Base-by-base conservation (phyloP, 2,797 vertebrate species). In the Lepilemur septentrionalis region DNA sequence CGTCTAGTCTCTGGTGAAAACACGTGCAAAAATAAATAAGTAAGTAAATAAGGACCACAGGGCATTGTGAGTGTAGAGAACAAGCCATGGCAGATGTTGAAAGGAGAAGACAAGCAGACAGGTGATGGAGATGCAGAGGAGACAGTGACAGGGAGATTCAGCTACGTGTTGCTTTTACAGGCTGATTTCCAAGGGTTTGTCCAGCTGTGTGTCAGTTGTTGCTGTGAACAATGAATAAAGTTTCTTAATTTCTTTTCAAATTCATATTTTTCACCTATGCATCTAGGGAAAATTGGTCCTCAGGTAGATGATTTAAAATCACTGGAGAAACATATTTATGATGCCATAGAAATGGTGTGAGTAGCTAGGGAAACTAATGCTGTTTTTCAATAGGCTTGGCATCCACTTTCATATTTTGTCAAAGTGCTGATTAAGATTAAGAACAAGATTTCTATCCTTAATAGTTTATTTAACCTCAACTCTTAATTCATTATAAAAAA, bases 381-480 rank as follows among this genome's bases (percentile, higher is more conserved):
- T 72, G 5, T n/a, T 90, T 91, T 93, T 61, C 18, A 43, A 83
- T 69, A 35, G 14, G 9, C 30, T 80, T 89, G 25, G 87, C 30
- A 41, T 63, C 48, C 13, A 8, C 38, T 78, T 95, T 75, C 63
- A 32, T 90, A 94, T 73, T 90, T 94, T 94, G 12, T 41, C 70
- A 32, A 92, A 94, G 63, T n/a, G 70, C 48, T 22, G 23, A 30
- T 94, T 69, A 94, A 86, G 67, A 93, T 79, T 82, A 91, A 91
- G 41, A 90, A 82, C n/a, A 50, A 23, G 18, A 69, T 48, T 43
- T 75, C 81, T 61, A 70, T 23, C 22, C 84, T 89, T 41, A 76
- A 12, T 7, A 57, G 48, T 85, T 94, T 43, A 65, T 73, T 86
- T 28, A 69, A 13, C 61, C 38, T 96, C 72, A 79, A 43, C 43